Base-by-base conservation (phyloP, 2,113 vertebrate species). In the Eulemur rufifrons region DNA sequence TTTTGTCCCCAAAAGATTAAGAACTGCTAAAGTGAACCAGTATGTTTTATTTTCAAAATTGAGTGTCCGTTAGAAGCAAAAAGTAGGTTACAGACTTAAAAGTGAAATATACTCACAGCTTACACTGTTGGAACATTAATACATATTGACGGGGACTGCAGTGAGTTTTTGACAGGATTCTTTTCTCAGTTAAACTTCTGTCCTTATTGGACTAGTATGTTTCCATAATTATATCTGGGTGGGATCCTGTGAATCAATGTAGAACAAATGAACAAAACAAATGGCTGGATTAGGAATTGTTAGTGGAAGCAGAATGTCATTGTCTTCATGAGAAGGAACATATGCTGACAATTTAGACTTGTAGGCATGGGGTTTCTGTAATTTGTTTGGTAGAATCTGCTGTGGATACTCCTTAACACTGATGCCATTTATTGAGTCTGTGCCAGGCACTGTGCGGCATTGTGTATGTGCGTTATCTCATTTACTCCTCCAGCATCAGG, bases 211-310 rank as follows among this genome's bases (percentile, higher is more conserved):
- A 71, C 42, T 61, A 45, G 21, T 10, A 39, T 8, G 25, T 95
- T 64, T 97, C 78, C 10, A 2, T 85, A 50, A 50, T 86, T 63
- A 25, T 86, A 23, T 39, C 83, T 91, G 88, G 64, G 80, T 95
- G 89, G 94, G 68, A 52, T 59, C 25, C 10, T 64, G 66, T 74
- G 83, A 37, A 50, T 86, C 20, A 17, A 0, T 61, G 52, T 56
- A 96, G 90, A 87, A 81, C 88, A 83, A 95, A 91, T 37, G 78
- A 83, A 66, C 45, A 77, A 32, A 92, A 77, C 68, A 95, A 93
- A 74, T 80, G 89, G 42, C 45, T 80, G 89, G 59, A 34, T 93
- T 89, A 5, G 23, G 66, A 37, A 88, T 91, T 96, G 80, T 95
- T 84, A 42, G 68, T 88, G 76, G 87, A 80, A 89, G 94, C 68